These are phyloP conservation scores for Poecile montanus DNA, from an alignment of 2,797 vertebrate species.

Conservation along the genomic window DNA sequence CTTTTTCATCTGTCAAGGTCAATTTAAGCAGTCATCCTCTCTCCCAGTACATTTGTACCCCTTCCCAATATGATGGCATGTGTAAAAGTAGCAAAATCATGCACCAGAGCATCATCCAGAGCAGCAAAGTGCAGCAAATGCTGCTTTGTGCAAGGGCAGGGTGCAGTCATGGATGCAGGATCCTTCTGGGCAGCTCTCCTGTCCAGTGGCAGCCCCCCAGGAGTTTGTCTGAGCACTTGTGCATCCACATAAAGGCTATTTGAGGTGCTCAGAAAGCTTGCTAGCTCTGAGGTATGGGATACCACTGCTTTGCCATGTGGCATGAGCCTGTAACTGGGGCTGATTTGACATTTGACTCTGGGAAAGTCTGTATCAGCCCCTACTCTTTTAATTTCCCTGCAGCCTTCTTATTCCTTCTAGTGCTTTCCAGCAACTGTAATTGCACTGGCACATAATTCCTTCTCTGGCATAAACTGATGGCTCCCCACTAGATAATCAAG, in stretches of 20 bases:
- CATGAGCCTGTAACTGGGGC: not conserved
- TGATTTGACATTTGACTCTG: not conserved
- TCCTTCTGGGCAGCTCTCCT: not conserved
- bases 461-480: not conserved
- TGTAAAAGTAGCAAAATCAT: not conserved
- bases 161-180: not conserved
- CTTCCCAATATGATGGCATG: not conserved
- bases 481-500: not conserved
- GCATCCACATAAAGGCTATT: not conserved
- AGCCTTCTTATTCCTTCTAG: not conserved
- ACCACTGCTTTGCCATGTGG: not conserved
- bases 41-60: not conserved
- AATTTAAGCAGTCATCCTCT: not conserved
- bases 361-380: not conserved
- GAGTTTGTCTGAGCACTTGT: not conserved
- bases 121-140: not conserved
- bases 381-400: not conserved
- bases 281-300: not conserved
- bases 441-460: not conserved
- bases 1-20: not conserved
- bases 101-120: not conserved
- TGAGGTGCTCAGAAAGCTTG: not conserved
- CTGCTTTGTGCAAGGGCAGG: not conserved
- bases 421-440: not conserved
- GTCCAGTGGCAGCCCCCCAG: fast-evolving